phyloP scores from a whole-genome alignment of 2,888 invertebrate genomes.

The Teinopalpus imperialis region DNA sequence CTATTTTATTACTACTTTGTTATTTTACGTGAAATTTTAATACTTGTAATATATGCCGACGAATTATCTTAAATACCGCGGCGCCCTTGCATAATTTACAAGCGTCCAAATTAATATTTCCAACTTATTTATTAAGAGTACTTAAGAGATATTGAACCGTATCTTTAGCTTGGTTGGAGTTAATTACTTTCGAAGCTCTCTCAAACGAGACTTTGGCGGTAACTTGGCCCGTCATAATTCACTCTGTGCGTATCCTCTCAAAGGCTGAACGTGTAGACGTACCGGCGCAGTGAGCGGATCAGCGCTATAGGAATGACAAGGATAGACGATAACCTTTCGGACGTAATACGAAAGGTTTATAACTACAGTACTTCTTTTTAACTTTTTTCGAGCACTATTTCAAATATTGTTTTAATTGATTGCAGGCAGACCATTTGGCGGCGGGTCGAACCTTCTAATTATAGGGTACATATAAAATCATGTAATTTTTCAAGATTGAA shows the following conservation, averaged over 20 bases:
- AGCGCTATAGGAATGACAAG: constrained; percentile 36
- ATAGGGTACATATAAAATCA: constrained; percentile 56
- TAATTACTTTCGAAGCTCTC: constrained; percentile 73
- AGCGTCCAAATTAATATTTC: constrained; percentile 41
- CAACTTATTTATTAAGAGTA: constrained; percentile 27
- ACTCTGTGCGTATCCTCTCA: constrained; percentile 60
- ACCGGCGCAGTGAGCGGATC: constrained; percentile 65
- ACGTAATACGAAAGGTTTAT: constrained; percentile 72
- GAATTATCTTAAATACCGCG: constrained; percentile 23
- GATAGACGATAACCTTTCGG: constrained; percentile 38
- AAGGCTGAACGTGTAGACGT: constrained; percentile 67
- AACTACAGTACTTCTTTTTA: constrained; percentile 68
- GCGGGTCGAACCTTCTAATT: constrained; percentile 60
- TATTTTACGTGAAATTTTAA: constrained; percentile 15
- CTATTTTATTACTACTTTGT: too few relatives aligned
- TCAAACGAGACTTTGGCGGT: constrained; percentile 79
- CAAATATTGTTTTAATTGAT: constrained; percentile 82
- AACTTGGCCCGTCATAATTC: constrained; percentile 67
- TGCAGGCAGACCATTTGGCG: constrained; percentile 76
- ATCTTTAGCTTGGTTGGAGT: constrained; percentile 73
- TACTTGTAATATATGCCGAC: constrained; percentile 29
- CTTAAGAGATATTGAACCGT: constrained; percentile 39
- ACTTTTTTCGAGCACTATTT: constrained; percentile 74
- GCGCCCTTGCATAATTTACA: constrained; percentile 32
- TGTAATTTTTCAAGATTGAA: constrained; percentile 43